Percentiles rank a stretch among this genome's conserved stretches.
Evolutionary conservation across 2,888 invertebrate species (phyloP).

Genomic region (Cancer borealis): DNA sequence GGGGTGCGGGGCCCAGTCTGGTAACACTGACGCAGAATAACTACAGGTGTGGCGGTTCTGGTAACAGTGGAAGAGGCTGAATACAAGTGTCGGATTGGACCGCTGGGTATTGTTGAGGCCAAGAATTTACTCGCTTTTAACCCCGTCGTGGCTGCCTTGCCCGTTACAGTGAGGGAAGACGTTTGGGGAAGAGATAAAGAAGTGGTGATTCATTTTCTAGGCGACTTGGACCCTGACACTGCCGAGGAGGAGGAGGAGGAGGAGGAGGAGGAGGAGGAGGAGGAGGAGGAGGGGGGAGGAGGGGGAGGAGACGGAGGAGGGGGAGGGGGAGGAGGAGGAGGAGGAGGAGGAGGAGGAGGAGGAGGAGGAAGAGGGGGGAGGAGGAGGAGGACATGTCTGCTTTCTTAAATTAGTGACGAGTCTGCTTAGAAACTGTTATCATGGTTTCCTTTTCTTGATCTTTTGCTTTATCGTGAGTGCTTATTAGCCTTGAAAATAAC

Average conservation of each 20-base stretch:
- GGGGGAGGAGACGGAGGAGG: not conserved
- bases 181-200: conserved; percentile 33
- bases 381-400: not conserved
- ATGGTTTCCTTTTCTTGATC: conserved; percentile 7
- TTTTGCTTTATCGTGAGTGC: not conserved
- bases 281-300: not conserved
- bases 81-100: conserved; percentile 54
- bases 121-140: conserved; percentile 53
- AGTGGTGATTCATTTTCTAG: conserved; percentile 8
- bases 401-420: not conserved
- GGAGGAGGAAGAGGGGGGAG: not conserved
- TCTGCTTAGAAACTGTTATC: not conserved
- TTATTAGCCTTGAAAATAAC: not conserved
- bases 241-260: conserved; percentile 14
- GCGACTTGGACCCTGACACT: conserved; percentile 35
- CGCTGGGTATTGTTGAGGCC: conserved; percentile 34
- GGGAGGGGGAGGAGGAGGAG: not conserved
- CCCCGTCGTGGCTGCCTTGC: not conserved
- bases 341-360: conserved; percentile 32
- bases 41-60: conserved; percentile 58
- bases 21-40: conserved; percentile 51
- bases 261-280: not conserved
- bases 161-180: conserved; percentile 26
- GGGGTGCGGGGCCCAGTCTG: conserved; percentile 4
- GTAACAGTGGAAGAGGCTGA: conserved; percentile 45